A percentile compares a stretch with the other conserved stretches of the same genome.
phyloP scores from a whole-genome alignment of 1,140 invertebrate species.

The Drosophila kanapiae region DNA sequence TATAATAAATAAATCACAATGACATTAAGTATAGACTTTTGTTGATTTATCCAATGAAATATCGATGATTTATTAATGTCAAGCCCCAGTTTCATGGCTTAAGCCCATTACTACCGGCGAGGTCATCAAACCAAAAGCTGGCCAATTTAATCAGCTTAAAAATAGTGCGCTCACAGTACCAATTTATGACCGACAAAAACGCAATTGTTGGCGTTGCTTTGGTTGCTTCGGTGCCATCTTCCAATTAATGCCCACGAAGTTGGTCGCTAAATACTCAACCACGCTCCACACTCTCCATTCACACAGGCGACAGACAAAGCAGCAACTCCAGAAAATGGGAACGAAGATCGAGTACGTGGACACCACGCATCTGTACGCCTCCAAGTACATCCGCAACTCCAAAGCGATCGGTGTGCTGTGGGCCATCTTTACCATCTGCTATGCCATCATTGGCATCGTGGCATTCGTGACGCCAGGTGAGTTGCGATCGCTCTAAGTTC shows the following conservation, averaged over 20 bases:
- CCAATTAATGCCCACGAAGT: conserved; percentile 35
- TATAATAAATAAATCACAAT: not conserved
- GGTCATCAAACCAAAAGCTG: conserved; percentile 70
- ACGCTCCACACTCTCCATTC: conserved; percentile 50
- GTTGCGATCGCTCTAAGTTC: conserved; percentile 5
- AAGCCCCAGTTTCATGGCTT: conserved; percentile 40
- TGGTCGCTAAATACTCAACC: conserved; percentile 52
- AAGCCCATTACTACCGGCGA: conserved; percentile 40
- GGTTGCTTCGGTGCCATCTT: conserved; percentile 43
- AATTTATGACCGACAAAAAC: conserved; percentile 66
- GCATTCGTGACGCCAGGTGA: conserved; percentile 95
- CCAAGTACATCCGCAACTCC: conserved; percentile 97
- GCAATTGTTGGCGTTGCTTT: conserved; percentile 25
- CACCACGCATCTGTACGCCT: conserved; percentile 94
- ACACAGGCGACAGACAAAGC: conserved; percentile 44
- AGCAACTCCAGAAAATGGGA: conserved; percentile 88
- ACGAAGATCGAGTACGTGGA: conserved; percentile 96
- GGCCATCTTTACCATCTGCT: conserved; percentile 98
- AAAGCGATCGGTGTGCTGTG: conserved; percentile 98
- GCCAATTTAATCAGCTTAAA: conserved; percentile 71
- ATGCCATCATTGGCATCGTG: conserved; percentile 97
- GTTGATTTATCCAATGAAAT: not conserved
- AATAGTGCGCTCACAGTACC: conserved; percentile 27
- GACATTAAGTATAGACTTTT: too few relatives aligned
- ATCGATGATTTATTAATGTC: conserved; percentile 18